Base-by-base conservation (phyloP, 2,113 vertebrate species). In the Nothoprocta pentlandii region DNA sequence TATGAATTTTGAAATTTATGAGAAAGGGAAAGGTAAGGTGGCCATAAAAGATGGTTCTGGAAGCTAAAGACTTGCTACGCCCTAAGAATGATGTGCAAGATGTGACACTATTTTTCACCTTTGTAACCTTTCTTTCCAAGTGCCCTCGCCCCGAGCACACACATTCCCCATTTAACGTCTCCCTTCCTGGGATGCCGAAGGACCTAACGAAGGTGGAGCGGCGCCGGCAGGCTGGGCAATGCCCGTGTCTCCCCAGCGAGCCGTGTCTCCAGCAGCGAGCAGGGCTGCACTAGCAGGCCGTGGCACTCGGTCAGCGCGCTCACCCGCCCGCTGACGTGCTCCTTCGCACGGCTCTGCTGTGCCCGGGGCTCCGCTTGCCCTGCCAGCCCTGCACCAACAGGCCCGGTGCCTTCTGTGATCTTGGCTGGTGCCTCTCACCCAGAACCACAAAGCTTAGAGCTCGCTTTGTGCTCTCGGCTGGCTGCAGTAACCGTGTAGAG, bases 321-420 rank as follows among this genome's bases (percentile, higher is more conserved):
- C 36, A 39, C 36, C 5, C 13, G 1, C 15, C 3, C 6, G 26
- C 41, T 34, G n/a, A 32, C 0, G 0, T 3, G 0, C 1, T 0
- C 2, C 3, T 10, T 3, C 2, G 26, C 73, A 26, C 62, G 2
- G 67, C 73, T 41, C 22, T 13, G 28, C 68, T 20, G 20, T 39
- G 34, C 22, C 62, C 0, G 0, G 4, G 36, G 9, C 7, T 54
- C 61, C 63, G 19, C 54, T 74, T 41, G 54, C 32, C 3, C 21
- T 30, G 32, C 47, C 54, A 2, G 61, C 1, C 0, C 32, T 6
- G 12, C 22, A 47, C 19, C 34, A 59, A 69, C 56, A 3, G 14
- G n/a, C 44, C 63, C 63, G 23, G 6, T 2, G 0, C 16, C 68
- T 59, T 28, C 22, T 36, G 54, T 36, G 56, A 28, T 59, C 68